These are phyloP conservation scores for Neoaliturus tenellus DNA, from an alignment of 2,888 invertebrate species.

Conservation along the genomic window DNA sequence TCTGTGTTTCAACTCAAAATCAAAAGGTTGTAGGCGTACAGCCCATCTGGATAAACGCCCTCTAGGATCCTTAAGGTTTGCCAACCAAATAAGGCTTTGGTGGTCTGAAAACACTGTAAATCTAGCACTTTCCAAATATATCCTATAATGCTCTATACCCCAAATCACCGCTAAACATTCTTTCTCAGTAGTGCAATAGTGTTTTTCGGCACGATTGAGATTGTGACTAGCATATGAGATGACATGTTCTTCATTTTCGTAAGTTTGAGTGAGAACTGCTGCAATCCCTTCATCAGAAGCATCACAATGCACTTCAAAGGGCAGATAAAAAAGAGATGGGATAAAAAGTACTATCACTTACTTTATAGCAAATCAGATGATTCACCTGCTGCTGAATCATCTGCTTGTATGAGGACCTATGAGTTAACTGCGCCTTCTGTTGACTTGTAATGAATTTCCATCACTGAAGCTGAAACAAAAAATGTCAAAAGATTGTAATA, in stretches of 20 bases:
- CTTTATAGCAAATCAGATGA: no score
- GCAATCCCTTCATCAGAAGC: neutral
- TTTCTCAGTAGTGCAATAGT: slow-evolving; percentile 59
- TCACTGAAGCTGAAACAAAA: no score
- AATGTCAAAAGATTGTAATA: no score
- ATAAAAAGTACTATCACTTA: no score
- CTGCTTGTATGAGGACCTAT: no score
- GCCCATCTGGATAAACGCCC: slow-evolving; percentile 65
- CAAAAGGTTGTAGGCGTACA: neutral
- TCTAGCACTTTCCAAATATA: slow-evolving; percentile 64
- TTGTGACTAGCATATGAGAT: slow-evolving; percentile 65
- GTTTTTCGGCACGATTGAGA: slow-evolving; percentile 60
- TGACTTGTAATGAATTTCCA: no score
- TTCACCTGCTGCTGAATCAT: no score
- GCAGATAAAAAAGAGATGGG: neutral
- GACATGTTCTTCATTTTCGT: slow-evolving; percentile 61
- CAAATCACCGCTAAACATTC: slow-evolving; percentile 61
- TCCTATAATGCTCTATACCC: slow-evolving; percentile 59
- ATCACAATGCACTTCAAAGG: neutral
- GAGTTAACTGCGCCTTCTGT: no score
- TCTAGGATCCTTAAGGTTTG: slow-evolving; percentile 62
- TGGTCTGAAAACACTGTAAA: slow-evolving; percentile 67
- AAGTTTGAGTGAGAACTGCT: slow-evolving; percentile 62
- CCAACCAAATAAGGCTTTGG: slow-evolving; percentile 60
- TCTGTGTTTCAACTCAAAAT: neutral